Evolutionary conservation across 64 coral and sea anemone genomes (phyloP).

Genomic region (Pocillopora verrucosa): DNA sequence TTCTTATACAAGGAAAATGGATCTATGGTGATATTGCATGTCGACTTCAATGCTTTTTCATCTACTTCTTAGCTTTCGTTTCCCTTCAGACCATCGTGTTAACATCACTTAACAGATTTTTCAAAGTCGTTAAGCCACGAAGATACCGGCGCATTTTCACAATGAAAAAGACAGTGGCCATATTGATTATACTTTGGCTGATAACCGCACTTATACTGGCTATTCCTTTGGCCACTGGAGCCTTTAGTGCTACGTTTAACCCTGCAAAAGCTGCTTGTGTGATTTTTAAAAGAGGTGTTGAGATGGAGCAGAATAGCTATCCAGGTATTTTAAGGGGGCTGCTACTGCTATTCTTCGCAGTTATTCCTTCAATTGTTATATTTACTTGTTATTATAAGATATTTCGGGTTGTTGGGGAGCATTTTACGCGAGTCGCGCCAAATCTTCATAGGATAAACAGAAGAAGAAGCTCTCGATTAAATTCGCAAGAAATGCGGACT

Average conservation of each 20-base stretch:
- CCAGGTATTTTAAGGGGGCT: slow-evolving; percentile 17
- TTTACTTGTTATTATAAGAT: slow-evolving; percentile 57
- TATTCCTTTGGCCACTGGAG: neutral
- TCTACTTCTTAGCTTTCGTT: slow-evolving; percentile 52
- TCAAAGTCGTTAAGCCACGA: slow-evolving; percentile 39
- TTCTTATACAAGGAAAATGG: slow-evolving; percentile 47
- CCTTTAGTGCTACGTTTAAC: slow-evolving; percentile 26
- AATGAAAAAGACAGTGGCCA: slow-evolving; percentile 30
- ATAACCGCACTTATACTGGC: slow-evolving; percentile 20
- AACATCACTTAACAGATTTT: slow-evolving; percentile 61
- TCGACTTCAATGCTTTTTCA: slow-evolving; percentile 51
- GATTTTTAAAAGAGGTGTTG: slow-evolving; percentile 24
- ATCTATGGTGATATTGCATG: slow-evolving; percentile 24
- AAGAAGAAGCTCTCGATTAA: neutral
- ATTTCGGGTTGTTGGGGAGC: slow-evolving; percentile 42
- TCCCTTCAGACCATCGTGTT: slow-evolving; percentile 62
- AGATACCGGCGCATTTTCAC: slow-evolving; percentile 56
- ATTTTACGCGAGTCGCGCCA: slow-evolving; percentile 32
- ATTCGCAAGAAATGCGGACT: slow-evolving; percentile 38
- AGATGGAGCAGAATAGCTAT: slow-evolving; percentile 8
- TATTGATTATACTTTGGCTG: slow-evolving; percentile 28
- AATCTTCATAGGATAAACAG: neutral
- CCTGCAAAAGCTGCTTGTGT: slow-evolving; percentile 62
- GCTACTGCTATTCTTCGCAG: slow-evolving; percentile 20
- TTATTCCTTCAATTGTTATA: slow-evolving; percentile 51